Evolutionary conservation across 2,113 vertebrate species (phyloP).

Genomic region (Sphaerodactylus townsendi): DNA sequence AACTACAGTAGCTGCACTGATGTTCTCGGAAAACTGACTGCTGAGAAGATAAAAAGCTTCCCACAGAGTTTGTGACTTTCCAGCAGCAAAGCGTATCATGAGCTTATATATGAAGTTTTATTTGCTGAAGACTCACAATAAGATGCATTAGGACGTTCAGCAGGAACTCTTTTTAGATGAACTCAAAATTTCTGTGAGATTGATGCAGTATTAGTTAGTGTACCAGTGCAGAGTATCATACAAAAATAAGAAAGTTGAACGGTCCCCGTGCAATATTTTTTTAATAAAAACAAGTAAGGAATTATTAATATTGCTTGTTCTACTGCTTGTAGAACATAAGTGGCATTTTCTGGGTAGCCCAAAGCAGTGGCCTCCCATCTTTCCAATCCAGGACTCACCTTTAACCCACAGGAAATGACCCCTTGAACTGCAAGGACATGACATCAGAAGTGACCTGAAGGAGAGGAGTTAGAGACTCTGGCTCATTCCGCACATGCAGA

Average conservation of each 20-base stretch:
- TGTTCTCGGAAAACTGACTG: constrained; percentile 92
- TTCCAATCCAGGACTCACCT: not conserved
- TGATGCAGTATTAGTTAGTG: constrained; percentile 74
- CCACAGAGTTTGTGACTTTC: constrained; percentile 92
- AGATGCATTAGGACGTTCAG: constrained; percentile 83
- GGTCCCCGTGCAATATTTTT: constrained; percentile 45
- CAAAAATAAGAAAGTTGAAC: constrained; percentile 57
- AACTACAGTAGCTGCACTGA: constrained; percentile 88
- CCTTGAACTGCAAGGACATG: too few relatives aligned
- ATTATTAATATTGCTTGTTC: constrained; percentile 56
- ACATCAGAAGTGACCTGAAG: too few relatives aligned
- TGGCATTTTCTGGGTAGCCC: constrained; percentile 43
- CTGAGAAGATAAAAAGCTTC: constrained; percentile 99
- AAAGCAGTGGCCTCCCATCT: constrained; percentile 31
- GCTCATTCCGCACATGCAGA: too few relatives aligned
- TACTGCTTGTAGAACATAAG: not conserved
- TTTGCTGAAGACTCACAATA: constrained; percentile 85
- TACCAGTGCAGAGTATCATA: constrained; percentile 72
- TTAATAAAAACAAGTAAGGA: constrained; percentile 33
- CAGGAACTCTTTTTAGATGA: constrained; percentile 77
- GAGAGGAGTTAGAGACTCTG: too few relatives aligned
- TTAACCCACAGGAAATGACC: too few relatives aligned
- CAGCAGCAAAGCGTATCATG: constrained; percentile 91
- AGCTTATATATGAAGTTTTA: constrained; percentile 94
- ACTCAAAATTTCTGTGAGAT: constrained; percentile 73